Base-by-base conservation (phyloP, 2,113 vertebrate genomes). In the Empidonax alnorum region DNA sequence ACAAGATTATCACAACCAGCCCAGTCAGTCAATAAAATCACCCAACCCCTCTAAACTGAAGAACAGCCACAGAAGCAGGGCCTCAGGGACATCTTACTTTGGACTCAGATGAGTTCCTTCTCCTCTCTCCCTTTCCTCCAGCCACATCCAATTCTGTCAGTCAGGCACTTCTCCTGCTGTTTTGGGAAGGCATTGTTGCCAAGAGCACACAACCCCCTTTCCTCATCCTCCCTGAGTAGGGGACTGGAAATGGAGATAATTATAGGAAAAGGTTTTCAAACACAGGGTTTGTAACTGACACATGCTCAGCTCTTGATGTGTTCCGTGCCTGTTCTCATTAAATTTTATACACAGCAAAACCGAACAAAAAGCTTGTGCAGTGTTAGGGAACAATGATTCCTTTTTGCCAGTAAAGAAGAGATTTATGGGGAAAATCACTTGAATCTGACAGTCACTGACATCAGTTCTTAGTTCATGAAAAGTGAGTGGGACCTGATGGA, bases 361-460 rank as follows among this genome's bases (percentile, higher is more conserved):
- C 21, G 95, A 97, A 96, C 93, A 95, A 96, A 97, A 95, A 94
- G 52, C 66, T 42, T 95, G 90, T 96, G 93, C 88, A 78, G 44
- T 93, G 94, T 96, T 96, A 90, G 77, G 95, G 86, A 97, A 97
- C 90, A 96, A 95, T 97, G 96, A 95, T 88, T 97, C 80, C 23
- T 94, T 97, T 97, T 95, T 97, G 74, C 86, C 84, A 88, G 89
- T 80, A 96, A 97, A 97, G 94, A 93, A 74, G 85, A 98, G 96
- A 97, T 96, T 97, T 97, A 96, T 94, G 92, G 93, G 85, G 93
- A 92, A 97, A 97, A 97, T 97, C 89, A 93, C 91, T 97, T 96
- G 92, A 94, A 91, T 96, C 96, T 98, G 97, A 98, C 95, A 97
- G 93, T 92, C 93, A 83, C 90, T 97, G 96, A 97, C 97, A 97